phyloP scores from a whole-genome alignment of 2,888 invertebrate species.

The Aporophyla lueneburgensis region DNA sequence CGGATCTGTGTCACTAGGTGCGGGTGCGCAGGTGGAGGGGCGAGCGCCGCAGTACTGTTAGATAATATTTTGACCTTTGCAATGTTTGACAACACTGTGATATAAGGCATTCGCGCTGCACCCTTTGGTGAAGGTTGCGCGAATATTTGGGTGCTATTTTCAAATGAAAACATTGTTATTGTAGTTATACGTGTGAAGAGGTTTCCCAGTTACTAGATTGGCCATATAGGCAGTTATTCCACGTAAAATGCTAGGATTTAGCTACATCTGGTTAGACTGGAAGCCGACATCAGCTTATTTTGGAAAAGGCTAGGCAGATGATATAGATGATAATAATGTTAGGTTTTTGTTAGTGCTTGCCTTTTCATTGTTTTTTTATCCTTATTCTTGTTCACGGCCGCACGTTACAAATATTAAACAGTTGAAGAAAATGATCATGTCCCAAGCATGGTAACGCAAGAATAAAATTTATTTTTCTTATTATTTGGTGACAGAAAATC shows the following conservation, averaged over 20 bases:
- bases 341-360: too few relatives aligned
- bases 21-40: slow-evolving; percentile 61
- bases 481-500: neutral
- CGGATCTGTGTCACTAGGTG: slow-evolving; percentile 81
- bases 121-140: neutral
- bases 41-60: slow-evolving; percentile 76
- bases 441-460: neutral
- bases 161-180: too few relatives aligned
- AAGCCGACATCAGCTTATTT: neutral
- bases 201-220: neutral
- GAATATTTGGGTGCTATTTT: neutral
- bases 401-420: neutral
- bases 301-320: neutral
- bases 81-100: slow-evolving; percentile 70
- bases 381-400: neutral
- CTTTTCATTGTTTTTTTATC: neutral
- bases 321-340: neutral
- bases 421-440: too few relatives aligned
- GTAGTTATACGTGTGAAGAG: too few relatives aligned
- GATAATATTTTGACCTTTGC: slow-evolving; percentile 85
- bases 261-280: neutral
- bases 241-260: neutral
- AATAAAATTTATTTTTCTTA: neutral
- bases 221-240: neutral
- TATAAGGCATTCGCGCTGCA: slow-evolving; percentile 27